Evolutionary conservation across 1,140 invertebrate species (phyloP).

Genomic region (Drosophila bipectinata): DNA sequence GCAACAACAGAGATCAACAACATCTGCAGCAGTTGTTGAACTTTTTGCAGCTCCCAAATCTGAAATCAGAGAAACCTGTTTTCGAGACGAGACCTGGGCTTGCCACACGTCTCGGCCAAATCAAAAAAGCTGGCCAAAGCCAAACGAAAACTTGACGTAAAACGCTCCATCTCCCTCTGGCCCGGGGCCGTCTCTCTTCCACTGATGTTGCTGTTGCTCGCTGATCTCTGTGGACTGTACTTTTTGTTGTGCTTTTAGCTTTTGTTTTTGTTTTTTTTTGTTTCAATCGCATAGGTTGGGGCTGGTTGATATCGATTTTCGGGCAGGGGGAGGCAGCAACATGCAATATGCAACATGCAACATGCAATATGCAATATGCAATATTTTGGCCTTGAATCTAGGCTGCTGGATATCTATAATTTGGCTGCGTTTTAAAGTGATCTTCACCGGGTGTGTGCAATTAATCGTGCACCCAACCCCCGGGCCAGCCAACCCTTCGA

Average conservation of each 20-base stretch:
- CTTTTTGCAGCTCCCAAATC: slow-evolving; percentile 78
- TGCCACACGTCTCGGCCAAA: slow-evolving; percentile 78
- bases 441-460: slow-evolving; percentile 54
- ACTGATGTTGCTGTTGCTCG: slow-evolving; percentile 39
- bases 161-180: slow-evolving; percentile 10
- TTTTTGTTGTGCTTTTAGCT: slow-evolving; percentile 53
- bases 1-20: slow-evolving; percentile 54
- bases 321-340: slow-evolving; percentile 1
- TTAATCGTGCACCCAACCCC: slow-evolving; percentile 51
- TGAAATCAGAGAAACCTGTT: slow-evolving; percentile 73
- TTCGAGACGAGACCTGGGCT: slow-evolving; percentile 40
- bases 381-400: slow-evolving; percentile 43
- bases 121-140: slow-evolving; percentile 69
- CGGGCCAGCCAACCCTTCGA: slow-evolving; percentile 15
- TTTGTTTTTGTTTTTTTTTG: slow-evolving; percentile 27
- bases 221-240: slow-evolving; percentile 69
- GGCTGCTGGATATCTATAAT: slow-evolving; percentile 47
- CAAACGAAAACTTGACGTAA: slow-evolving; percentile 56
- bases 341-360: slow-evolving; percentile 18
- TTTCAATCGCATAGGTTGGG: slow-evolving; percentile 54
- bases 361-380: slow-evolving; percentile 45
- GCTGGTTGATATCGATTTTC: slow-evolving; percentile 75
- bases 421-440: slow-evolving; percentile 54
- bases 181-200: slow-evolving; percentile 4
- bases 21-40: slow-evolving; percentile 73